Evolutionary conservation across 2,113 vertebrate genomes (phyloP), one percentile per base, ranked within the genome.

Genomic region (Lipotes vexillifer): DNA sequence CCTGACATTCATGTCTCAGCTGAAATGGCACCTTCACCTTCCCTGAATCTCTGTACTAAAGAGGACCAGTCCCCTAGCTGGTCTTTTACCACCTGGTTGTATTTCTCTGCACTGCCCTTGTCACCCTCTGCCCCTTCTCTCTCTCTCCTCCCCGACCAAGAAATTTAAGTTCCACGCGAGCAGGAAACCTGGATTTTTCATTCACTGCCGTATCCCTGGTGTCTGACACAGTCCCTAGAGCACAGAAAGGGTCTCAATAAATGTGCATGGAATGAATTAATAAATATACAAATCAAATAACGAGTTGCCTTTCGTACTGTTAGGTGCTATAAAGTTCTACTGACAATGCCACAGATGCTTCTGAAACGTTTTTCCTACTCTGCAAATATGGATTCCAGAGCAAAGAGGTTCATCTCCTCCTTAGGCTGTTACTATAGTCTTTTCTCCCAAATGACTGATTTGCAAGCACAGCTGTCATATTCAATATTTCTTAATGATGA

Each of bases 401-500:
- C 38, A 71, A 38, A 92, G 21, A 8, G 3, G 36, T 55, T 71
- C 77, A 33, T 21, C 49, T 68, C 11, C 33, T 75, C 57, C 66
- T 46, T 33, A 23, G 55, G 87, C 20, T 61, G 21, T 61, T 65
- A 65, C 57, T 57, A 13, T 2, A 57, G 44, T 49, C 31, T 59
- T 61, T 74, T 31, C 33, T n/a, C 44, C 52, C 17, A 41, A 57
- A 80, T 69, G 41, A 97, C 6, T 81, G 84, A 94, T 95, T 90
- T 97, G 49, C 90, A 90, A 94, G 93, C 11, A 83, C 80, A 96
- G 49, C 88, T 92, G 8, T 57, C 90, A 92, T 65, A 44, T 17
- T 97, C 87, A 94, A 93, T 98, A 91, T 84, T 90, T 98, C 74
- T 96, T 98, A 88, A 96, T 52, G 33, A 97, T 93, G 65, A 95